Evolutionary conservation across 2,888 invertebrate species (phyloP), one percentile per base, ranked within the genome.

Genomic region (Calliopum simillimum): DNA sequence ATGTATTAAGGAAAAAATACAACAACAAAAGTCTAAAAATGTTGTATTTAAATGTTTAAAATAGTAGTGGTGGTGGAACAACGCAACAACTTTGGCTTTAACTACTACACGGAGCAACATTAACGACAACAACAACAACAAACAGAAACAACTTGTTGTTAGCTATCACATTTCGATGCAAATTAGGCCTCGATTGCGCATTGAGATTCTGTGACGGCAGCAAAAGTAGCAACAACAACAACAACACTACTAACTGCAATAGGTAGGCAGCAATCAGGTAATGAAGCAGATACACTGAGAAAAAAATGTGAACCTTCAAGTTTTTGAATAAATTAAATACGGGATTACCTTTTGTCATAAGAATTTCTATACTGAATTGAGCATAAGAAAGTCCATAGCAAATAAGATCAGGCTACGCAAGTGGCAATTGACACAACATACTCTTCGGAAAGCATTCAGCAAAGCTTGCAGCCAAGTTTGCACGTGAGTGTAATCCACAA

Each of bases 101-200:
- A 21, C 33, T 8, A 16, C 47, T 16, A n/a, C 19, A 21, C 19
- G 16, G 13, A 21, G 51, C 61, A 61, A 61, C 61, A 46, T 33
- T 33, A 33, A 43, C 61, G 33, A 25, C 33, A 19, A 58, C 41
- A 33, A 53, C 53, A 53, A 53, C 53, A 23, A 23, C 21, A 21
- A 53, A 49, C 55, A n/a, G n/a, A 61, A 61, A 44, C 23, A 61
- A 44, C 46, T 61, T 21, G 61, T 61, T 46, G 61, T 46, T 61
- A n/a, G 61, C 79, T 80, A 80, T 81, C 80, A 78, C 78, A 79
- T 80, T 79, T 80, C 78, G 77, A 79, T 77, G 80, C 82, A 79
- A 78, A 80, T 79, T 75, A 79, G 76, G 76, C 75, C 75, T 79
- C 73, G 77, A 76, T 78, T 78, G 76, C 75, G 76, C 78, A 63